These are phyloP conservation scores for Drosophila anceps DNA, from an alignment of 2,888 invertebrate genomes.

Conservation along the genomic window DNA sequence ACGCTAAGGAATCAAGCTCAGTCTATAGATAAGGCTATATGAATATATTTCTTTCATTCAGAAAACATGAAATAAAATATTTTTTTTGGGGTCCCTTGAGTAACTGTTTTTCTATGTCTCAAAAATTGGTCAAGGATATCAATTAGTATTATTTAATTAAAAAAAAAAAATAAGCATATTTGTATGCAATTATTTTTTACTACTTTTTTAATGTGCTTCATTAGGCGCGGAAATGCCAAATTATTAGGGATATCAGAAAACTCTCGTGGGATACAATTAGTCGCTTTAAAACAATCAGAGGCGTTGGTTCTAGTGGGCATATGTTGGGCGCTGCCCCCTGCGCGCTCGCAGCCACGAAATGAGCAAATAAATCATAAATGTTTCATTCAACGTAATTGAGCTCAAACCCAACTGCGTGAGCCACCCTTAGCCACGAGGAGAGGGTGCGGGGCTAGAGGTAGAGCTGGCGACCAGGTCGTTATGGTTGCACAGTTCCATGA, in stretches of 20 bases:
- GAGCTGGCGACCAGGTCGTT: constrained; percentile 56
- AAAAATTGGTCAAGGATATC: background rate
- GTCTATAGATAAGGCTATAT: no score
- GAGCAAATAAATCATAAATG: constrained; percentile 80
- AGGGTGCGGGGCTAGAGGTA: constrained; percentile 6
- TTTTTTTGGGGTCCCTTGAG: no score
- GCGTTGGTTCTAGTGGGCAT: constrained; percentile 47
- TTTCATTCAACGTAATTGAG: constrained; percentile 72
- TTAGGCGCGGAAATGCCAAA: constrained; percentile 43
- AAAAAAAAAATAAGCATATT: background rate
- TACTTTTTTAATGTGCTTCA: constrained; percentile 37
- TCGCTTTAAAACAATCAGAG: constrained; percentile 58
- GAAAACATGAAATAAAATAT: no score
- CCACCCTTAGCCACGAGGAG: constrained; percentile 40
- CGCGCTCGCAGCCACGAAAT: constrained; percentile 62
- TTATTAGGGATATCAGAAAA: constrained; percentile 36
- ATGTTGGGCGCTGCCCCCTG: constrained; percentile 44
- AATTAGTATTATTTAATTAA: background rate
- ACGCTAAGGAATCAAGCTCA: no score
- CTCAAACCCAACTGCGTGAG: constrained; percentile 34
- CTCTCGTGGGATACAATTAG: constrained; percentile 71
- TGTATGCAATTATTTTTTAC: background rate
- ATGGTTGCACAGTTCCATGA: constrained; percentile 61
- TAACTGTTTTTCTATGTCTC: background rate
- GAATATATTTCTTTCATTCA: no score